Percentiles rank a stretch among this genome's conserved stretches.
These are phyloP conservation scores for Octopus bimaculoides DNA, from an alignment of 1,140 invertebrate genomes.

Conservation along the genomic window DNA sequence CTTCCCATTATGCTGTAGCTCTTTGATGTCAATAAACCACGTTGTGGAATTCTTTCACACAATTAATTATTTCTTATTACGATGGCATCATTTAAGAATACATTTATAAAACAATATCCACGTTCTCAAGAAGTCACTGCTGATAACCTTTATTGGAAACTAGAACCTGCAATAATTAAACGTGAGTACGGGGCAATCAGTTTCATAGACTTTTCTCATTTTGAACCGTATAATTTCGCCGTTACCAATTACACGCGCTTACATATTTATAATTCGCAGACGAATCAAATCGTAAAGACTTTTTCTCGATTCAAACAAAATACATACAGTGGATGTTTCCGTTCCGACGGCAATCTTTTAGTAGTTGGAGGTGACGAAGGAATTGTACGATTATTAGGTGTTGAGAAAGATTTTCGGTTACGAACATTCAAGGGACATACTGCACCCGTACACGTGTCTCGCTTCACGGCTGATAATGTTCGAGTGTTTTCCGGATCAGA, in stretches of 20 bases:
- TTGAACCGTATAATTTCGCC: not conserved
- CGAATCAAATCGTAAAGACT: conserved; percentile 79
- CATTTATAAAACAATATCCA: conserved; percentile 41
- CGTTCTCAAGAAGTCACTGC: conserved; percentile 64
- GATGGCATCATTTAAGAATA: conserved; percentile 54
- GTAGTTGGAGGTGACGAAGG: conserved; percentile 84
- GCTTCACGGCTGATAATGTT: conserved; percentile 76
- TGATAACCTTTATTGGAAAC: conserved; percentile 81
- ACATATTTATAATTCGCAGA: conserved; percentile 88
- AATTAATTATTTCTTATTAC: too few species aligned
- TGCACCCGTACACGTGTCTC: conserved; percentile 74
- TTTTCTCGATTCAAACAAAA: conserved; percentile 81
- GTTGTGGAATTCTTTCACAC: too few species aligned
- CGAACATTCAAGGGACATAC: conserved; percentile 70
- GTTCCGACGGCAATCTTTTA: conserved; percentile 78
- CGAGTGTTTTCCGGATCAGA: conserved; percentile 88
- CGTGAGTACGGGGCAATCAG: conserved; percentile 56
- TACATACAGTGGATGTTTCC: conserved; percentile 82
- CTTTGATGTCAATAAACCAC: too few species aligned
- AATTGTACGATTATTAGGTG: conserved; percentile 85
- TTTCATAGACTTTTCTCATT: not conserved
- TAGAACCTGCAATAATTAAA: conserved; percentile 62
- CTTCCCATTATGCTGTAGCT: too few species aligned
- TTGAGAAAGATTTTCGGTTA: conserved; percentile 68
- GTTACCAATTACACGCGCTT: conserved; percentile 52